Evolutionary conservation across 1,140 invertebrate species (phyloP).

Genomic region (Choristoneura fumiferana): DNA sequence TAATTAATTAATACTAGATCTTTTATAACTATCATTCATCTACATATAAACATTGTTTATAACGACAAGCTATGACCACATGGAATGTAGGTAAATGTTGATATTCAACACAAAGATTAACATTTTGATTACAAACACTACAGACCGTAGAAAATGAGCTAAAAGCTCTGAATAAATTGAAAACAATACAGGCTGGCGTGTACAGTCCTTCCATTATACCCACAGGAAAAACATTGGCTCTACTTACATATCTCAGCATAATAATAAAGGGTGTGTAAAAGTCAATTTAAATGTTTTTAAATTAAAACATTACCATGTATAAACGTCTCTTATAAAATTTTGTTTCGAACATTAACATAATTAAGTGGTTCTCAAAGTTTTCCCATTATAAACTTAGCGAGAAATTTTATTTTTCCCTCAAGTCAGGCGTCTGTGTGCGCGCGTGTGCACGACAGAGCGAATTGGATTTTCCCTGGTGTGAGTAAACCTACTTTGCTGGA

Average conservation of each 20-base stretch:
- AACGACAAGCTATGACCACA: no score
- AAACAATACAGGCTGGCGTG: constrained; percentile 10
- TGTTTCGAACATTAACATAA: constrained; percentile 79
- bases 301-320: constrained; percentile 71
- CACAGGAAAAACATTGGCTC: constrained; percentile 11
- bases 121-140: constrained; percentile 15
- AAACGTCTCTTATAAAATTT: constrained; percentile 76
- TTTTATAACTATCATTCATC: no score
- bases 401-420: constrained; percentile 79
- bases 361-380: constrained; percentile 79
- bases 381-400: constrained; percentile 79
- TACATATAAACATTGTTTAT: no score
- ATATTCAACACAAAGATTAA: constrained; percentile 7
- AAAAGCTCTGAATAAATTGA: constrained; percentile 12
- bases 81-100: no score
- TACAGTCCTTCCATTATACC: not conserved
- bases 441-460: constrained; percentile 64
- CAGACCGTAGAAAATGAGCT: constrained; percentile 1
- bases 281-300: constrained; percentile 42
- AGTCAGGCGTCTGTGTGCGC: constrained; percentile 72
- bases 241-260: constrained; percentile 4
- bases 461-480: constrained; percentile 74
- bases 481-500: constrained; percentile 72
- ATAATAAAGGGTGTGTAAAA: not conserved
- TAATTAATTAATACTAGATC: no score